These are phyloP conservation scores for Cybosia mesomella DNA, from an alignment of 2,888 invertebrate species.

Conservation along the genomic window DNA sequence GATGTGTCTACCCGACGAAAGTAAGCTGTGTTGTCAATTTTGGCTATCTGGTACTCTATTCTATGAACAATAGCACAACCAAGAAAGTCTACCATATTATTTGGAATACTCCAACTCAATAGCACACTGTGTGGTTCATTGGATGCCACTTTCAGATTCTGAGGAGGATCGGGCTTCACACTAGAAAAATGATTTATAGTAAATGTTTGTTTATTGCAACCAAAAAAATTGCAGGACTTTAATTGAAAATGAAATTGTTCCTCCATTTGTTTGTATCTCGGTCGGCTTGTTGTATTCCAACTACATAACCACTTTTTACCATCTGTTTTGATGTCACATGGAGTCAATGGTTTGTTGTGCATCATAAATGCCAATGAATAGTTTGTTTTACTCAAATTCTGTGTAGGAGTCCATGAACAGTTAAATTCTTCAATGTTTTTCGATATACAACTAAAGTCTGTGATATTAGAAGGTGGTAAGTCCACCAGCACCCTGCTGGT, in stretches of 20 bases:
- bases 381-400: slow-evolving; percentile 69
- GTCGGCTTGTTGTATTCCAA: slow-evolving; percentile 69
- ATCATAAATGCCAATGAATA: slow-evolving; percentile 67
- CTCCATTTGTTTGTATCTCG: slow-evolving; percentile 79
- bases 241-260: slow-evolving; percentile 87
- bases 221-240: slow-evolving; percentile 88
- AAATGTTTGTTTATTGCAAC: slow-evolving; percentile 80
- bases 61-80: slow-evolving; percentile 72
- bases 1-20: slow-evolving; percentile 78
- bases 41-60: slow-evolving; percentile 82
- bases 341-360: slow-evolving; percentile 56
- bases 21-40: slow-evolving; percentile 75
- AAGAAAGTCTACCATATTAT: slow-evolving; percentile 72
- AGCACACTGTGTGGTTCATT: slow-evolving; percentile 72
- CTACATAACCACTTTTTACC: slow-evolving; percentile 60
- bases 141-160: slow-evolving; percentile 61
- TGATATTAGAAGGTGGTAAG: slow-evolving; percentile 88
- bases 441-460: slow-evolving; percentile 91
- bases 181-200: slow-evolving; percentile 87
- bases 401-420: slow-evolving; percentile 90
- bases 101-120: slow-evolving; percentile 73
- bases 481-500: slow-evolving; percentile 75
- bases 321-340: slow-evolving; percentile 56
- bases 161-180: slow-evolving; percentile 75
- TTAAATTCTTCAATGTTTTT: slow-evolving; percentile 91